phyloP scores from a whole-genome alignment of 2,797 vertebrate species.

The Danio tinwini region DNA sequence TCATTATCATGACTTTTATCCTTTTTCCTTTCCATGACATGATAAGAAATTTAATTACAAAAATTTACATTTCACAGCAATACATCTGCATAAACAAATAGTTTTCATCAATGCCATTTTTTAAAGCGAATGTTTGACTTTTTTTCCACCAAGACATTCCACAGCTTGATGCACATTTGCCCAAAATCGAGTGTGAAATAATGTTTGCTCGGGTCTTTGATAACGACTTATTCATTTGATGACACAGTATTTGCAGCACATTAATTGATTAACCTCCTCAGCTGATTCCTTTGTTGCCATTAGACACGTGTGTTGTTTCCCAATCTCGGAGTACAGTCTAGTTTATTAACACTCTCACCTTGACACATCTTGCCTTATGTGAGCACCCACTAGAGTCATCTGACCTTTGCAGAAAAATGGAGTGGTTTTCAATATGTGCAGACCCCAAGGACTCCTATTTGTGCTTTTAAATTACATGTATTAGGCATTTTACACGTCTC shows the following conservation, averaged over 20 bases:
- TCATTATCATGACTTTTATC: constrained; percentile 47
- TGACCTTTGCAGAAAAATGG: constrained; percentile 60
- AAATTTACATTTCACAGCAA: constrained; percentile 19
- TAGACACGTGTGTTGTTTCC: constrained; percentile 16
- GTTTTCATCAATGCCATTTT: constrained; percentile 26
- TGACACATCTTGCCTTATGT: constrained; percentile 45
- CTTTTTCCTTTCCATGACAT: constrained; percentile 41
- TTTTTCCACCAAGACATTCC: constrained; percentile 28
- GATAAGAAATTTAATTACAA: constrained; percentile 14
- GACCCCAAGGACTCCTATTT: constrained; percentile 55
- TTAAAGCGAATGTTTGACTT: constrained; percentile 1
- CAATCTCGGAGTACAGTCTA: constrained; percentile 29
- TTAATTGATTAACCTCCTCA: constrained; percentile 45
- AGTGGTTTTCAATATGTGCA: constrained; percentile 58
- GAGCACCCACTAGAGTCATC: constrained; percentile 51
- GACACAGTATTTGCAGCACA: constrained; percentile 12
- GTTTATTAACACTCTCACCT: constrained; percentile 55
- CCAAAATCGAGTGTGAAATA: constrained; percentile 22
- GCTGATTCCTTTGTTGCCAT: constrained; percentile 7
- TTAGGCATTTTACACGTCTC: constrained; percentile 61
- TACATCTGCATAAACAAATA: constrained; percentile 22
- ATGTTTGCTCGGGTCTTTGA: constrained; percentile 40
- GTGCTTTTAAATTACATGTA: constrained; percentile 57
- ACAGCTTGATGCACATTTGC: neutral
- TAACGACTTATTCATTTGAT: constrained; percentile 5